Evolutionary conservation across 2,888 invertebrate genomes (phyloP), one percentile per base, ranked within the genome.

Genomic region (Pterobdella sp.): DNA sequence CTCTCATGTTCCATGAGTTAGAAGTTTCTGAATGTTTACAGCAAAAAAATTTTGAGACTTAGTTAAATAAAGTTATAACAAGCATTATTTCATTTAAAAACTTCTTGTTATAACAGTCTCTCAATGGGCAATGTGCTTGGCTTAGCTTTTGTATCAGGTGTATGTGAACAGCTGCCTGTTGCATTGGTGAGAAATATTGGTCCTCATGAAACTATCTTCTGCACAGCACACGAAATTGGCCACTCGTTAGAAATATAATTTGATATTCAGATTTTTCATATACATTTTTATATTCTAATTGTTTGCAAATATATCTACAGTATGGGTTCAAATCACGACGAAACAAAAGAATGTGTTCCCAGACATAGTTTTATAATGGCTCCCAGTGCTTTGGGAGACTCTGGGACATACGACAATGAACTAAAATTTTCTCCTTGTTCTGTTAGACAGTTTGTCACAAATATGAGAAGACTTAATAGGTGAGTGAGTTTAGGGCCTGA

Each of bases 1-100:
- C 14, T n/a, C 10, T 56, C 60, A 56, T 56, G 60, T 56, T 56
- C n/a, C 60, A 56, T n/a, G 60, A 56, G 60, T 56, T 4, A 56
- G 60, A n/a, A n/a, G n/a, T n/a, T n/a, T n/a, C 49, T 42, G 49
- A 42, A 42, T 42, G 49, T 42, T n/a, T n/a, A n/a, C n/a, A n/a
- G n/a, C n/a, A n/a, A n/a, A n/a, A n/a, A n/a, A n/a, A n/a, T n/a
- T n/a, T n/a, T n/a, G n/a, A n/a, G n/a, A n/a, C n/a, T n/a, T n/a
- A n/a, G n/a, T n/a, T n/a, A n/a, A n/a, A n/a, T n/a, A n/a, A n/a
- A n/a, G n/a, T n/a, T n/a, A n/a, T n/a, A n/a, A n/a, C n/a, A n/a
- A n/a, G n/a, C n/a, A n/a, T n/a, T n/a, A n/a, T n/a, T n/a, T n/a
- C n/a, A n/a, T n/a, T n/a, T n/a, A n/a, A n/a, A n/a, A n/a, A n/a